A percentile compares a stretch with the other conserved stretches of the same genome.
Evolutionary conservation across 2,113 vertebrate species (phyloP).

Genomic region (Morphnarchus princeps): DNA sequence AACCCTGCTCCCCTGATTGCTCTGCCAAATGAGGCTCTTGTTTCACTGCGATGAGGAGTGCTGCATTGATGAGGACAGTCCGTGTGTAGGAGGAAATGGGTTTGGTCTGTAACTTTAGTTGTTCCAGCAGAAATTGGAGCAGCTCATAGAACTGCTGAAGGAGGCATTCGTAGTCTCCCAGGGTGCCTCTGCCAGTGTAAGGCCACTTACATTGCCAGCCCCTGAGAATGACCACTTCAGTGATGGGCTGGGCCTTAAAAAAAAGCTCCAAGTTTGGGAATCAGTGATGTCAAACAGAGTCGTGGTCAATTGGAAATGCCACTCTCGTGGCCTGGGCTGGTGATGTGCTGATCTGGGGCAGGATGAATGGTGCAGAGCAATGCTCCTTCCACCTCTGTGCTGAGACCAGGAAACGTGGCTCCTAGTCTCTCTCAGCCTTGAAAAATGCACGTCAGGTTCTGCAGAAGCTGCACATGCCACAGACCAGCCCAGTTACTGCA

Average conservation of each 20-base stretch:
- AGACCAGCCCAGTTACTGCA: not conserved
- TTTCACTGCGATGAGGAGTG: not conserved
- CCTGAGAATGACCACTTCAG: not conserved
- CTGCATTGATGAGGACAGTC: conserved; percentile 21
- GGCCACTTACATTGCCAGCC: not conserved
- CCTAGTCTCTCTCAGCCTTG: not conserved
- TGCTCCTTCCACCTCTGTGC: not conserved
- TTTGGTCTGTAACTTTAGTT: conserved; percentile 21
- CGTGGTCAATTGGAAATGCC: not conserved
- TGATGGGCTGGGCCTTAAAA: not conserved
- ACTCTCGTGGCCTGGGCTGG: not conserved
- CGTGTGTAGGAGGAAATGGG: not conserved
- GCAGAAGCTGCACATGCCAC: not conserved
- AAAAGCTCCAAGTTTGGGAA: not conserved
- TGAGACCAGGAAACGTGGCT: not conserved
- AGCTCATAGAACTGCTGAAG: conserved; percentile 33
- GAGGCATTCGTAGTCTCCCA: not conserved
- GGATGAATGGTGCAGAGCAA: not conserved
- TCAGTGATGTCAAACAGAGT: not conserved
- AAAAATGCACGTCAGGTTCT: not conserved
- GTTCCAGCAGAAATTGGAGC: conserved; percentile 36
- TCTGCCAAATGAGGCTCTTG: conserved; percentile 47
- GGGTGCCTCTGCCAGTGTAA: not conserved
- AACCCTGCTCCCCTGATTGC: conserved; percentile 11
- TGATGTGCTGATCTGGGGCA: not conserved